Evolutionary conservation across 2,888 invertebrate genomes (phyloP), one percentile per base, ranked within the genome.

Genomic region (Trachelus tabidus): DNA sequence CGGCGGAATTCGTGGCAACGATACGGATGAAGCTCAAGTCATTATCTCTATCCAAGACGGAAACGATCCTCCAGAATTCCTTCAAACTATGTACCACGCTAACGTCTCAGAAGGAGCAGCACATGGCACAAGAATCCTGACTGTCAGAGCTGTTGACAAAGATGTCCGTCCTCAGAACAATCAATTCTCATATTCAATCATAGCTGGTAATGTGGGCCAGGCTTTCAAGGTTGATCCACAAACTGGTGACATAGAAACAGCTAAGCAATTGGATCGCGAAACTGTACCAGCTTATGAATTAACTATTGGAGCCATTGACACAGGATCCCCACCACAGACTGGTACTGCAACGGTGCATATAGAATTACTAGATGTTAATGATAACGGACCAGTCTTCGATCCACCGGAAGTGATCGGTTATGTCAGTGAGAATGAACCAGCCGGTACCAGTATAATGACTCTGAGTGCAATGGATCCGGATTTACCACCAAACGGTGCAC

Each of bases 11-110:
- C 94, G 96, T 69, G 98, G 98, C 4, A 98, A 98, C 89, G 98
- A 98, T 88, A 98, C 98, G 0, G 98, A 98, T 89, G 98, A 97
- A 92, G 98, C 98, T 4, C 97, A 97, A 92, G 97, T 99, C 0
- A 96, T 97, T 75, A 96, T 99, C 81, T 96, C 97, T 0, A 97
- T 99, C 81, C 97, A 98, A 92, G 98, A 98, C 91, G 98, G 98
- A 33, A 98, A 98, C 89, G 98, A 98, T 92, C 98, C 98, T 0
- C 98, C 98, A 0, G 97, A 97, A 90, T 99, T 99, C 90, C 92
- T 95, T n/a, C 94, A 96, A 86, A 93, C 93, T 75, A 90, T 94
- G 33, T 98, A 98, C 90, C 95, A 96, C 87, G 94, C 96, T 0
- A 94, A 94, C 80, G 94, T 98, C 34, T 95, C 96, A 1, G 98